These are phyloP conservation scores for Lagopus leucura DNA, from an alignment of 2,113 vertebrate species.

Conservation along the genomic window DNA sequence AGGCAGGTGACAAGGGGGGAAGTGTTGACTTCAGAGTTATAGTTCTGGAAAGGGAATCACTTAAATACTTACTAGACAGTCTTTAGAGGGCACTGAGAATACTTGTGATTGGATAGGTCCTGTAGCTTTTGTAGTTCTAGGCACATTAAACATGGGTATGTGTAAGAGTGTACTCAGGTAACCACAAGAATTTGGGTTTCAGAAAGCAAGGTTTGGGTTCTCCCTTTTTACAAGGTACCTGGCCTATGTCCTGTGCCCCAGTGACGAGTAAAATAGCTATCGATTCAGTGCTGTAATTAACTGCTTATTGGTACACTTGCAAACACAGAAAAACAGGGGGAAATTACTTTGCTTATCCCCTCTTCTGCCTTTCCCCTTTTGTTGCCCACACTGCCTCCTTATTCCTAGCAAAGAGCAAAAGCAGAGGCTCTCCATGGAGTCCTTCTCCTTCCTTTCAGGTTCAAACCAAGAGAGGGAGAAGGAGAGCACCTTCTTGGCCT, in stretches of 20 bases:
- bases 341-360: neutral
- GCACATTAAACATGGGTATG: neutral
- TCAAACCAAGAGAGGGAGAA: neutral
- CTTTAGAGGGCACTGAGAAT: neutral
- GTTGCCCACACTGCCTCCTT: neutral
- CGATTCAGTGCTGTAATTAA: neutral
- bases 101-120: neutral
- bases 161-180: neutral
- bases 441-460: neutral
- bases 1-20: neutral
- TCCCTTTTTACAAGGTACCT: neutral
- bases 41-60: neutral
- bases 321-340: neutral
- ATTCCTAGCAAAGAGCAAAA: neutral
- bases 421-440: neutral
- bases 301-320: neutral
- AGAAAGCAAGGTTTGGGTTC: neutral
- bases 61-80: neutral
- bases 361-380: neutral
- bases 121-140: neutral
- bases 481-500: neutral
- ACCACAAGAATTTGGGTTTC: neutral
- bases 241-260: neutral
- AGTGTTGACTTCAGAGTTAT: neutral
- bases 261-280: neutral